Evolutionary conservation across 2,888 invertebrate species (phyloP), one percentile per base, ranked within the genome.

Genomic region (Hyalella azteca): DNA sequence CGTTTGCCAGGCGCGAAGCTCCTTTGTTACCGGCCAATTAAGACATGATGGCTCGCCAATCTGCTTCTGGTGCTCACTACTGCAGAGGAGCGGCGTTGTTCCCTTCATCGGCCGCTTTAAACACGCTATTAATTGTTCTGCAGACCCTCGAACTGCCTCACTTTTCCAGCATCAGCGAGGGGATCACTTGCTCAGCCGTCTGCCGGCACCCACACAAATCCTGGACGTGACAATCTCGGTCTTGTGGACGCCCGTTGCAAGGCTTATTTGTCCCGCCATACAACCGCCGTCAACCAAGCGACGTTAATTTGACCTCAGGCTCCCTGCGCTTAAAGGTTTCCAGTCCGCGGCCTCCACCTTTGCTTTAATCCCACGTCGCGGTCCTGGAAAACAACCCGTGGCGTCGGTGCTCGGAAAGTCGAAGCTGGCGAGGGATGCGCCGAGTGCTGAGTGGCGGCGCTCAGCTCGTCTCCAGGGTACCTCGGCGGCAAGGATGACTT

Each of bases 61-160:
- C 66, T 66, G 66, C 66, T 36, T 45, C 26, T 66, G 36, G 22
- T 32, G 66, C 36, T 36, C 29, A 29, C 66, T 66, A 66, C 36
- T 36, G 66, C 29, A 19, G 22, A 11, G 54, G 13, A n/a, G 13
- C 54, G 22, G 13, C 22, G 66, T 39, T 66, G 36, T 29, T 66
- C 66, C 66, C 66, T 66, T 66, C 66, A 66, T 66, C 66, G 66
- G 29, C 36, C 36, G 66, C 66, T 66, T 29, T 66, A 66, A 66
- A 66, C 66, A 66, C 36, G 66, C 66, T 66, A 66, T 66, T 66
- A 66, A 66, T 66, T 66, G 66, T 66, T 66, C 66, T 66, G 66
- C 66, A 66, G 29, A 66, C 66, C 66, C 66, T 66, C 66, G 66
- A 66, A 66, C 66, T 36, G 66, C 66, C 66, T 66, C 66, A 66